Evolutionary conservation across 2,113 vertebrate species (phyloP), one percentile per base, ranked within the genome.

Genomic region (Pao palembangensis): DNA sequence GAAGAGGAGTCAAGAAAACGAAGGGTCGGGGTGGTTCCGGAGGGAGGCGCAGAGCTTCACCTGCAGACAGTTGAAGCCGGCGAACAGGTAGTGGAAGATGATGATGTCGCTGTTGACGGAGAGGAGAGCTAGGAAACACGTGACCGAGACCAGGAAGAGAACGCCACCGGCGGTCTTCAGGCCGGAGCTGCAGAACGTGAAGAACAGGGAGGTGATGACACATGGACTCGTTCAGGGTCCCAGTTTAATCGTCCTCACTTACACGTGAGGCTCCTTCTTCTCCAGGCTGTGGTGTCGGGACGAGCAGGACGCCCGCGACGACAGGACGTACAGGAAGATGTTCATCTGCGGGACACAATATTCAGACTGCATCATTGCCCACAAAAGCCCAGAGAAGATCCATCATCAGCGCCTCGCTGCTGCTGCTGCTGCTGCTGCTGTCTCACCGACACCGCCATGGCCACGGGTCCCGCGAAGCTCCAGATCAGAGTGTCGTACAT

Each of bases 41-140:
- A 10, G 25, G 12, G 19, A 46, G 16, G 0, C 0, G n/a, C 4
- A 19, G 14, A 16, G 6, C 73, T 69, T 69, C 86, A 98, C 96
- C 93, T 96, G 95, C 44, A 94, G 62, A 67, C 94, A 95, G 87
- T 92, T 94, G 88, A 93, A 93, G 11, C 87, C 89, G 0, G 95
- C 94, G 0, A 95, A 96, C 85, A 97, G 91, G 86, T 98, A 96
- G 88, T 98, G 96, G 86, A 96, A 93, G 71, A 97, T 90, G 68
- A 97, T 92, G 5, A 92, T 82, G 71, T 98, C 95, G 0, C 92
- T 96, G 91, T 98, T 98, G 79, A 98, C 92, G 0, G 95, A 94
- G 0, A 98, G 90, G 66, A 98, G 86, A 0, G 93, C 94, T 67
- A 97, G 85, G 31, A 98, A 88, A 91, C 94, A 96, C 0, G 94